These are phyloP conservation scores for Drosophila lutescens DNA, from an alignment of 2,888 invertebrate species.

Conservation along the genomic window DNA sequence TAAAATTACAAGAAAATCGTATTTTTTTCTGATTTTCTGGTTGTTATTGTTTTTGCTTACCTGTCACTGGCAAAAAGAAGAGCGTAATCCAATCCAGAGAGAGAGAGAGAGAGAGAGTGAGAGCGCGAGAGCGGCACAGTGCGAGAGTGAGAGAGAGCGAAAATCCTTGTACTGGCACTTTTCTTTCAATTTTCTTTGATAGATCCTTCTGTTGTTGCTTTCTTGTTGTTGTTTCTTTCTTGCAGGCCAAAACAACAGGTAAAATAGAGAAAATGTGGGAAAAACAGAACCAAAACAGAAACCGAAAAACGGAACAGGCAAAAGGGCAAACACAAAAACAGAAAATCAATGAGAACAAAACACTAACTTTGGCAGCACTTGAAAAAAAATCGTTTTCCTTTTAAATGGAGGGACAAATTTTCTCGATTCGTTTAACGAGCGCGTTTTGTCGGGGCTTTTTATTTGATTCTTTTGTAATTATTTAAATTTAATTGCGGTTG, in stretches of 20 bases:
- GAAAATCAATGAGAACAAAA: slow-evolving; percentile 15
- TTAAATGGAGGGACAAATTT: not conserved
- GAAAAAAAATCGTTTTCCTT: slow-evolving; percentile 24
- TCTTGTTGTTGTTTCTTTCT: slow-evolving; percentile 7
- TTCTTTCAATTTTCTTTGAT: not conserved
- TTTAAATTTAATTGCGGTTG: slow-evolving; percentile 5
- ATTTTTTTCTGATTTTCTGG: slow-evolving; percentile 3
- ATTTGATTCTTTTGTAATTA: not conserved
- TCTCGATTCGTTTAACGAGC: slow-evolving; percentile 1
- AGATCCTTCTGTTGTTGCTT: slow-evolving; percentile 12
- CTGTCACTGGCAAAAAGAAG: slow-evolving; percentile 18
- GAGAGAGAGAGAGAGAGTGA: not conserved
- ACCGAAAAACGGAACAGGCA: slow-evolving; percentile 27
- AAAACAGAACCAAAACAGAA: slow-evolving; percentile 27
- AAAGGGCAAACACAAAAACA: slow-evolving; percentile 29
- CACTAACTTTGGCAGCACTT: slow-evolving; percentile 31
- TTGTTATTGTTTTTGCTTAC: slow-evolving; percentile 30
- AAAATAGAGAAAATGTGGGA: slow-evolving; percentile 21
- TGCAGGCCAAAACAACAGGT: slow-evolving; percentile 33
- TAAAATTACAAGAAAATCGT: slow-evolving; percentile 39
- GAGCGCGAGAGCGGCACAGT: slow-evolving; percentile 3
- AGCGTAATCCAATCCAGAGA: slow-evolving; percentile 26
- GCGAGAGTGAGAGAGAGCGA: slow-evolving; percentile 8
- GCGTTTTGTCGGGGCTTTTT: not conserved
- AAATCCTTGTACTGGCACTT: slow-evolving; percentile 22